Evolutionary conservation across 2,113 vertebrate species (phyloP), one percentile per base, ranked within the genome.

Genomic region (Phoxinus phoxinus): DNA sequence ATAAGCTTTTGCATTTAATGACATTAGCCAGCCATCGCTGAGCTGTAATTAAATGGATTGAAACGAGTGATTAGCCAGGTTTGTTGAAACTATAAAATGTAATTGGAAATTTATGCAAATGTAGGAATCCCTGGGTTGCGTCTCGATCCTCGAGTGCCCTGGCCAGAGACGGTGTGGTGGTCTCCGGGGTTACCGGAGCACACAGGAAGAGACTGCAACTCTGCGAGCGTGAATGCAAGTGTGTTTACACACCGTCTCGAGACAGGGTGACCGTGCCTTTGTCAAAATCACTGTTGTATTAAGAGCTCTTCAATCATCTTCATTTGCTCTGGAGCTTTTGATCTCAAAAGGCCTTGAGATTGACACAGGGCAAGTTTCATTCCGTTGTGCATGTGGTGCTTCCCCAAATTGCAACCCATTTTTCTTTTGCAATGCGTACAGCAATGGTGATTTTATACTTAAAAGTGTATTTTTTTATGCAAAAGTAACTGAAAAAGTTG

Each of bases 41-140:
- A 88, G 90, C 88, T 79, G 80, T 88, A 90, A 91, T 91, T 90
- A 92, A 90, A 90, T 76, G 69, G 81, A 87, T 91, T 82, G 86
- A 90, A 88, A 91, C 91, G 84, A 89, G 87, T 89, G 89, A 92
- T 92, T 90, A 90, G 87, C 81, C 81, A 87, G 80, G 86, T 89
- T 89, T 88, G 84, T 89, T 81, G 67, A 77, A 90, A 91, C 85
- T 84, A 87, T 90, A 53, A 91, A 91, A 89, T 77, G 79, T 90
- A 89, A 91, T 91, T 92, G 90, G 79, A 86, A 90, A 87, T 88
- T 88, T 89, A 90, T 92, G 90, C 89, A 87, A 90, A 90, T 90
- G 73, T 59, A 23, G 73, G 72, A 88, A 88, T 83, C 81, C 86
- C 76, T 75, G 77, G 86, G 71, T 85, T 88, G 73, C 15, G 30